Base-by-base conservation (phyloP, 1,140 invertebrate species). In the Musca vetustissima region DNA sequence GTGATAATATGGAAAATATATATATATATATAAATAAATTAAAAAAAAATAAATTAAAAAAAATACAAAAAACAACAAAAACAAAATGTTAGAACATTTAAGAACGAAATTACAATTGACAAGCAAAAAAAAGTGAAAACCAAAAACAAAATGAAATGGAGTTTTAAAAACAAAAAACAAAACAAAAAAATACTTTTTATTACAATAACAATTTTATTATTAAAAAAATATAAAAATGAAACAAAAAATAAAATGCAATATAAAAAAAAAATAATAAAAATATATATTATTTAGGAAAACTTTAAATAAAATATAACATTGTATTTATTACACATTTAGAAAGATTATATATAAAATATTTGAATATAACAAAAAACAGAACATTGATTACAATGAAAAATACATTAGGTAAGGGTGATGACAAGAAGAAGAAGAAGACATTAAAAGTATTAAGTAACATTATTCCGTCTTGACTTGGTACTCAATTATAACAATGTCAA, bases 1-100 rank as follows among this genome's bases (percentile, higher is more conserved):
- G 77, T 79, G 77, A 79, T 79, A 79, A 79, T 76, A 77, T 77
- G 74, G 79, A 76, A 79, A 75, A 79, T 72, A 78, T 72, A 76
- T 73, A 65, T 72, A 76, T 73, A 65, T 64, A 64, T 19, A 19
- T 64, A 50, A 65, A 66, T 48, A 28, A 28, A 28, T 48, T 24
- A 64, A 65, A 25, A 66, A 28, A 50, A 17, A 65, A n/a, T 49
- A 65, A 65, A 49, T 4, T 28, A 28, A 4, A 25, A 61, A 36
- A 15, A 21, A 9, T 21, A 61, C 36, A 61, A 19, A 6, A n/a
- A 36, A 43, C 8, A 36, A 59, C 25, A 43, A 43, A 11, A 61
- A 61, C 55, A 55, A 55, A 52, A 17, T 52, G 49, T 52, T 21
- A 19, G 49, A 17, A 52, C n/a, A 52, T 52, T 52, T 52, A 19